phyloP scores from a whole-genome alignment of 2,888 invertebrate species.

The Drosophila nr. perissopoda region DNA sequence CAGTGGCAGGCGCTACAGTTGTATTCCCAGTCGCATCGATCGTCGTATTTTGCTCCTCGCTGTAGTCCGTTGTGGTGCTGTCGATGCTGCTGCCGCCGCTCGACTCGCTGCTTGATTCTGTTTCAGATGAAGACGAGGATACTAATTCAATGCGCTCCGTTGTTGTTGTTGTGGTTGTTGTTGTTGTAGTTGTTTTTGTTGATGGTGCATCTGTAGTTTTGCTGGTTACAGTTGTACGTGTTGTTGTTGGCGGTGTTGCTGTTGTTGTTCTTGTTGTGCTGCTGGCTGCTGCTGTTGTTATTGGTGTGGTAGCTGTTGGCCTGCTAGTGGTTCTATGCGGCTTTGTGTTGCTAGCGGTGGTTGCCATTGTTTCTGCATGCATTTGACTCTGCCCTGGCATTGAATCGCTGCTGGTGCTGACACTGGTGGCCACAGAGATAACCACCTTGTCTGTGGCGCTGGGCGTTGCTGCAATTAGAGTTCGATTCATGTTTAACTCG shows the following conservation, averaged over 20 bases:
- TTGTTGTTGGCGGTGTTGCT: constrained; percentile 27
- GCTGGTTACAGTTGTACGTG: constrained; percentile 42
- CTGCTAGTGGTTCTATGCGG: constrained; percentile 32
- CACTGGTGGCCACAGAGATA: constrained; percentile 80
- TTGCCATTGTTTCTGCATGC: constrained; percentile 28
- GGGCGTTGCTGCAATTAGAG: constrained; percentile 61
- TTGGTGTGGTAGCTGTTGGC: constrained; percentile 29
- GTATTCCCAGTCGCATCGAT: constrained; percentile 68
- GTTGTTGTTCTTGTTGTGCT: constrained; percentile 15
- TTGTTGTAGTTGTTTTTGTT: constrained; percentile 19
- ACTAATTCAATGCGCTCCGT: constrained; percentile 58
- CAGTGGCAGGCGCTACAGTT: constrained; percentile 73
- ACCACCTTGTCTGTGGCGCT: constrained; percentile 77
- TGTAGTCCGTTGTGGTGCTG: constrained; percentile 62
- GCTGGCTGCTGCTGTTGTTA: constrained; percentile 41
- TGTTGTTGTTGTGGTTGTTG: constrained; percentile 30
- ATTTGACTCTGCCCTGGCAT: constrained; percentile 43
- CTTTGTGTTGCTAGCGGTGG: constrained; percentile 29
- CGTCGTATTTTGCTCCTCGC: constrained; percentile 59
- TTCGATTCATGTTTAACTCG: constrained; percentile 30
- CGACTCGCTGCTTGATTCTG: constrained; percentile 51
- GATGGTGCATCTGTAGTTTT: constrained; percentile 61
- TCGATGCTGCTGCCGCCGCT: constrained; percentile 22
- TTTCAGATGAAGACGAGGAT: constrained; percentile 52
- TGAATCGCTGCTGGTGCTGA: constrained; percentile 70